phyloP scores from a whole-genome alignment of 2,113 vertebrate species.

The Bufo bufo region DNA sequence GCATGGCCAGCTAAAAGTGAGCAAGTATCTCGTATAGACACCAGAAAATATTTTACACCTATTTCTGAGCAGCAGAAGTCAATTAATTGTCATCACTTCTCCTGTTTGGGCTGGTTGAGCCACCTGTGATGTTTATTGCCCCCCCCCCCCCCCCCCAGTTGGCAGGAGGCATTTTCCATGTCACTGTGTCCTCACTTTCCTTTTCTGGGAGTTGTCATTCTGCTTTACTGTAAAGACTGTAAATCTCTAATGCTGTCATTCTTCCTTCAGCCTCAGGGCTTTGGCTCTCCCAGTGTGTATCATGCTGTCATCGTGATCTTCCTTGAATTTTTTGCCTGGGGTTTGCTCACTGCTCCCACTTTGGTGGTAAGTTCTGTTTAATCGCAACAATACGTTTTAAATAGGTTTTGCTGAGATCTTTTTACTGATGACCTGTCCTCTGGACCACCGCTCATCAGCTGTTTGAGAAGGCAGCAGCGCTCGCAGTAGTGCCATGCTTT shows the following conservation, averaged over 20 bases:
- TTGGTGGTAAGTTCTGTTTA: conserved; percentile 77
- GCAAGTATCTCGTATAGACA: too few relatives aligned
- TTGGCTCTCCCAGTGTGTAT: conserved; percentile 89
- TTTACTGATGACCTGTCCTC: too few relatives aligned
- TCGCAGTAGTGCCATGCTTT: too few relatives aligned
- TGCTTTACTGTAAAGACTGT: not conserved
- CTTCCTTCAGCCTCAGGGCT: conserved; percentile 80
- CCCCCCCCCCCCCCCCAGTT: not conserved
- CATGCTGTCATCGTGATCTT: conserved; percentile 90
- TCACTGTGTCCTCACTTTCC: not conserved
- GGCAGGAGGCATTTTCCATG: not conserved
- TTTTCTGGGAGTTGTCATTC: not conserved
- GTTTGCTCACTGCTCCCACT: conserved; percentile 85
- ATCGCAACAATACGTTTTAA: too few relatives aligned
- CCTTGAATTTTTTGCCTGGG: conserved; percentile 91
- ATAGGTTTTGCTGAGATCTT: too few relatives aligned
- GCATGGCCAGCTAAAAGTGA: too few relatives aligned
- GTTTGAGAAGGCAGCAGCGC: too few relatives aligned
- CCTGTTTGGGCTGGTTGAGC: not conserved
- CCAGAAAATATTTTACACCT: too few relatives aligned
- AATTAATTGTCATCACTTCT: not conserved
- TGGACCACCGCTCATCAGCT: too few relatives aligned
- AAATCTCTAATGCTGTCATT: not conserved
- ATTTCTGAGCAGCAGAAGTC: too few relatives aligned
- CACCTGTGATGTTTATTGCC: not conserved